Percentiles rank a stretch among this genome's conserved stretches.
These are phyloP conservation scores for Nomada flava DNA, from an alignment of 2,888 invertebrate species.

Conservation along the genomic window DNA sequence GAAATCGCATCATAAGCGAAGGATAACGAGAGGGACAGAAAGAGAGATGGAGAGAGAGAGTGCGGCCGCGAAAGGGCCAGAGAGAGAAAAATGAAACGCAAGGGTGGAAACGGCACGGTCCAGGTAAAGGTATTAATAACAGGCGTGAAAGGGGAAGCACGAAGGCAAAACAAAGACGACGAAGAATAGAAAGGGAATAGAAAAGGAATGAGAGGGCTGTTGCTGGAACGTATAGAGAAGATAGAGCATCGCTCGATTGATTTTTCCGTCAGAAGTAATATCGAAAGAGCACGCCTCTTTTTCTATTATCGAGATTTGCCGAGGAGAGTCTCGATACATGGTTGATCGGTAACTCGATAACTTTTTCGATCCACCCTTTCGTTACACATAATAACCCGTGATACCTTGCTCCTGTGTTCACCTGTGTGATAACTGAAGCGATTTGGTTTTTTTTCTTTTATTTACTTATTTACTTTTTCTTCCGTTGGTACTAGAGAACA, in stretches of 20 bases:
- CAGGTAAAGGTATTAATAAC: slow-evolving; percentile 27
- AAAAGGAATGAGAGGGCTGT: neutral
- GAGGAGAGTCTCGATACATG: slow-evolving; percentile 6
- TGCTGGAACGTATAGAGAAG: neutral
- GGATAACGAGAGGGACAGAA: slow-evolving; percentile 3
- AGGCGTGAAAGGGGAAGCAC: neutral
- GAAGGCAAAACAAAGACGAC: neutral
- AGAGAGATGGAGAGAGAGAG: neutral
- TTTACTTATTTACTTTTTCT: too few relatives aligned
- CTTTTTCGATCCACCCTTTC: slow-evolving; percentile 30
- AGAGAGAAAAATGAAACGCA: neutral
- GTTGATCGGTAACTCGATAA: slow-evolving; percentile 42
- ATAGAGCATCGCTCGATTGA: slow-evolving; percentile 44
- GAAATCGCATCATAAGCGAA: slow-evolving; percentile 35
- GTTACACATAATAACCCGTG: slow-evolving; percentile 24
- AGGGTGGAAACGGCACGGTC: neutral
- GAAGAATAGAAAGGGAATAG: neutral
- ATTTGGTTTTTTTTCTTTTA: neutral
- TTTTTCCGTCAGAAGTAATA: slow-evolving; percentile 60
- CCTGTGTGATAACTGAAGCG: neutral
- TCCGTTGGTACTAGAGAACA: too few relatives aligned
- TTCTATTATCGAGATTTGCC: slow-evolving; percentile 24
- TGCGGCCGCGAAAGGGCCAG: neutral
- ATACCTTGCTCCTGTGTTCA: neutral
- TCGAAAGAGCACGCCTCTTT: slow-evolving; percentile 41